Conservation (phyloP, 2,888 invertebrate species). For the Pogonocherus hispidulus region DNA sequence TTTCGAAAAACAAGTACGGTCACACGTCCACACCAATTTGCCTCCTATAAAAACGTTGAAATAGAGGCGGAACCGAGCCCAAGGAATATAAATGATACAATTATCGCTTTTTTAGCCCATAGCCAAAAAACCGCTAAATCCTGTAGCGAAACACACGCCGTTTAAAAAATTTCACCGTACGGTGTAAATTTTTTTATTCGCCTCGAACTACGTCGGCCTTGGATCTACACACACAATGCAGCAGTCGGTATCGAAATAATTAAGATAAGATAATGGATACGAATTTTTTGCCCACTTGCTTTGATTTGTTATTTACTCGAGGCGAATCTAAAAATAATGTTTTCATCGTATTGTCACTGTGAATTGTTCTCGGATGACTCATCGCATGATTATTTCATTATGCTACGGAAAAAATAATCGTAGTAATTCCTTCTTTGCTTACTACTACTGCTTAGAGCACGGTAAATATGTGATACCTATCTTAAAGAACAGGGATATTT, state of each 20-base stretch:
- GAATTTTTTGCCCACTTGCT: background rate
- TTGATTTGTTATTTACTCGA: background rate
- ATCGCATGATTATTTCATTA: background rate
- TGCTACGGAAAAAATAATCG: too few relatives aligned
- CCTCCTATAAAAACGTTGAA: background rate
- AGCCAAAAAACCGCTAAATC: background rate
- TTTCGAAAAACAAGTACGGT: too few relatives aligned
- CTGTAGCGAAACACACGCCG: background rate
- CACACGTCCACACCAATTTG: too few relatives aligned
- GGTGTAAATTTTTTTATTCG: background rate
- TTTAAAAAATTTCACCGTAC: background rate
- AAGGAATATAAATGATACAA: background rate
- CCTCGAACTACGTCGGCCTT: background rate
- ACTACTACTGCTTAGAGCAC: too few relatives aligned
- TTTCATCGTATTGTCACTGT: background rate
- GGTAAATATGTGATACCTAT: too few relatives aligned
- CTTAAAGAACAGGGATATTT: too few relatives aligned
- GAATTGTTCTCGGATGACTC: background rate
- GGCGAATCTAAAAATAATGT: background rate
- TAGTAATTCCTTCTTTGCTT: too few relatives aligned
- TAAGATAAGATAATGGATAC: constrained; percentile 3
- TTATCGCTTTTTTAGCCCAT: background rate
- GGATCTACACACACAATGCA: background rate
- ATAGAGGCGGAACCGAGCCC: background rate
- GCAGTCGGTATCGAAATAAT: background rate